Evolutionary conservation across 2,797 vertebrate genomes (phyloP).

Genomic region (Euthynnus affinis): DNA sequence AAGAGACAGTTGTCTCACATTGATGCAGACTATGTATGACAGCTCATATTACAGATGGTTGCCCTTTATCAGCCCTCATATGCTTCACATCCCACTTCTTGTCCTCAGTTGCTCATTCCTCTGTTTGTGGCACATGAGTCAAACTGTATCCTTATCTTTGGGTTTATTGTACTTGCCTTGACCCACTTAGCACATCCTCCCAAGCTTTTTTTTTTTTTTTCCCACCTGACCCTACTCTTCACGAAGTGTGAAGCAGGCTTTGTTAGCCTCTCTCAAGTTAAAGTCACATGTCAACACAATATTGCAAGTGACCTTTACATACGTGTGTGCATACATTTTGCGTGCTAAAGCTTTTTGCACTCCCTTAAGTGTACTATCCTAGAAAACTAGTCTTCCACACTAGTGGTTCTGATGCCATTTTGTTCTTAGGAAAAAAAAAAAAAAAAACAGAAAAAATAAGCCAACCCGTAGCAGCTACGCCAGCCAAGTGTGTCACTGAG

Average conservation of each 20-base stretch:
- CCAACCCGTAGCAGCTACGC: slow-evolving; percentile 18
- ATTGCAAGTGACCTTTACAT: slow-evolving; percentile 4
- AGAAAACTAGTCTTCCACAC: slow-evolving; percentile 65
- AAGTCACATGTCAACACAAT: slow-evolving; percentile 11
- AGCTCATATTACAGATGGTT: slow-evolving; percentile 41
- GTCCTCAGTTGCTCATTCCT: slow-evolving; percentile 35
- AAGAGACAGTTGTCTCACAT: slow-evolving; percentile 31
- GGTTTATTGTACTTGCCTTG: slow-evolving; percentile 36
- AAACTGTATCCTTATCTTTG: slow-evolving; percentile 27
- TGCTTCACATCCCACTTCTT: slow-evolving; percentile 27
- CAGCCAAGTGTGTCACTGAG: slow-evolving; percentile 75
- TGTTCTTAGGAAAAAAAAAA: slow-evolving; percentile 24
- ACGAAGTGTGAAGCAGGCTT: background rate
- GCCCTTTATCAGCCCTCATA: slow-evolving; percentile 34
- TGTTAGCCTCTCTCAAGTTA: slow-evolving; percentile 7
- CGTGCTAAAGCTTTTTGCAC: slow-evolving; percentile 22
- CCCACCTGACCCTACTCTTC: slow-evolving; percentile 16
- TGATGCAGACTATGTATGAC: slow-evolving; percentile 29
- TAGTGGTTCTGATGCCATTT: slow-evolving; percentile 53
- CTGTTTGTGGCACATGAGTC: slow-evolving; percentile 42
- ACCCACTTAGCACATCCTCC: slow-evolving; percentile 50
- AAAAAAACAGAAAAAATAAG: slow-evolving; percentile 17
- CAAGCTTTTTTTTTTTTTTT: slow-evolving; percentile 23
- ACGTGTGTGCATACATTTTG: slow-evolving; percentile 7
- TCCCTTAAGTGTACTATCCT: slow-evolving; percentile 31